Evolutionary conservation across 2,888 invertebrate genomes (phyloP).

Genomic region (Drosophila subsilvestris): DNA sequence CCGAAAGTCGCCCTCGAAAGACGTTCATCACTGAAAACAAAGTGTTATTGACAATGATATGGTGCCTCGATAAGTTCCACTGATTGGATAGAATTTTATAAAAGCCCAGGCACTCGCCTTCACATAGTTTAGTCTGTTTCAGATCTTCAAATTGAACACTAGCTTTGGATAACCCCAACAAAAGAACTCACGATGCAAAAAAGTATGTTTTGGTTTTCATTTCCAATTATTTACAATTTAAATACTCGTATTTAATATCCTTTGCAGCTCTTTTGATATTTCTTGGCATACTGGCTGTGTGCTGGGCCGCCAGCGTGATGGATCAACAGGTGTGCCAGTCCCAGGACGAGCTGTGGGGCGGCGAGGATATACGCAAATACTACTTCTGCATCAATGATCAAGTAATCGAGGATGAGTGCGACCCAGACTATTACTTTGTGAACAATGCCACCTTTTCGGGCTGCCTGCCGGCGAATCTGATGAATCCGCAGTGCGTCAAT

Average conservation of each 20-base stretch:
- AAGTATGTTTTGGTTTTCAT: constrained; percentile 40
- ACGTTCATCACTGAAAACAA: constrained; percentile 44
- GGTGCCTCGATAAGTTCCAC: constrained; percentile 50
- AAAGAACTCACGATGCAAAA: constrained; percentile 52
- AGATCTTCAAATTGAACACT: constrained; percentile 27
- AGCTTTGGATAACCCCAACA: not conserved
- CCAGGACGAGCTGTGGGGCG: constrained; percentile 40
- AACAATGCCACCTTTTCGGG: constrained; percentile 49
- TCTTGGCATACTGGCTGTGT: constrained; percentile 49
- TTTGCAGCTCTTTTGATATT: constrained; percentile 47
- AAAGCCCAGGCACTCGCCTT: constrained; percentile 37
- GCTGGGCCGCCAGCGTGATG: constrained; percentile 18
- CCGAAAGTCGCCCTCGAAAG: constrained; percentile 25
- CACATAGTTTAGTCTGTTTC: constrained; percentile 56
- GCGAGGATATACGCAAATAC: constrained; percentile 27
- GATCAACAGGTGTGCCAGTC: constrained; percentile 26
- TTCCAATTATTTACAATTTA: not conserved
- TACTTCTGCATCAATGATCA: constrained; percentile 38
- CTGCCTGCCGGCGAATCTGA: constrained; percentile 40
- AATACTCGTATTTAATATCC: not conserved
- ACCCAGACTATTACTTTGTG: constrained; percentile 43
- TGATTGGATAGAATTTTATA: constrained; percentile 59
- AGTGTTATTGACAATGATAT: constrained; percentile 50
- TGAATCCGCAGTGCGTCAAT: constrained; percentile 56
- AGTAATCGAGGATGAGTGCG: constrained; percentile 15